Evolutionary conservation across 2,888 invertebrate species (phyloP).

Genomic region (Syrphus vitripennis): DNA sequence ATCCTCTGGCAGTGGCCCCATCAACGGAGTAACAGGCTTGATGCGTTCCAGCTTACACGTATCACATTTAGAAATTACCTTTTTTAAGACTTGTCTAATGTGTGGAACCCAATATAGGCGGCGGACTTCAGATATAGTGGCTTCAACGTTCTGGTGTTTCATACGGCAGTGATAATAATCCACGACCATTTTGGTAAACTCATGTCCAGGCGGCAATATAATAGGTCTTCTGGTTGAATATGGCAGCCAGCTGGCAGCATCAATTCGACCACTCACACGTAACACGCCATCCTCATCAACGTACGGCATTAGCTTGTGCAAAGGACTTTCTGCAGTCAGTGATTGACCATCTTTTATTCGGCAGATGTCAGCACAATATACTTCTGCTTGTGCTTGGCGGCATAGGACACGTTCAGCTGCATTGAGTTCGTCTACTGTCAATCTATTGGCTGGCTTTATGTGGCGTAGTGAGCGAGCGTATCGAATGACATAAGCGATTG

Average conservation of each 20-base stretch:
- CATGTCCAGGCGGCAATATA: slow-evolving; percentile 53
- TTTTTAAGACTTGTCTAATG: slow-evolving; percentile 5
- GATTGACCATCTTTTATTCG: not conserved
- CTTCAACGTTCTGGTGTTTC: slow-evolving; percentile 60
- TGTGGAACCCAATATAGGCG: slow-evolving; percentile 28
- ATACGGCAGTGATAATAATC: slow-evolving; percentile 32
- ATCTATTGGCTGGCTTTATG: not conserved
- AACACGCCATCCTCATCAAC: slow-evolving; percentile 35
- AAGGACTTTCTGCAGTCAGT: not conserved
- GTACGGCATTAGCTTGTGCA: slow-evolving; percentile 27
- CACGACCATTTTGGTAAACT: slow-evolving; percentile 35
- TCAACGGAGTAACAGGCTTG: slow-evolving; percentile 35
- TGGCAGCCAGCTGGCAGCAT: slow-evolving; percentile 57
- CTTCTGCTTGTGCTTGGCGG: not conserved
- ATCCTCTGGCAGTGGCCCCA: slow-evolving; percentile 64
- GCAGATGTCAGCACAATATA: not conserved
- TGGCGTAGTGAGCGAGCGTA: slow-evolving; percentile 1
- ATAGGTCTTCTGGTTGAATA: slow-evolving; percentile 37
- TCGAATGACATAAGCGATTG: slow-evolving; percentile 32
- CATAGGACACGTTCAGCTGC: not conserved
- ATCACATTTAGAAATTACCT: slow-evolving; percentile 15
- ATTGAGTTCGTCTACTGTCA: not conserved
- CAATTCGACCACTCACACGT: slow-evolving; percentile 46
- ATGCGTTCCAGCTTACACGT: slow-evolving; percentile 1
- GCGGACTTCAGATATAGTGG: slow-evolving; percentile 52